These are phyloP conservation scores for Allophyes oxyacanthae DNA, from an alignment of 2,888 invertebrate species.

Conservation along the genomic window DNA sequence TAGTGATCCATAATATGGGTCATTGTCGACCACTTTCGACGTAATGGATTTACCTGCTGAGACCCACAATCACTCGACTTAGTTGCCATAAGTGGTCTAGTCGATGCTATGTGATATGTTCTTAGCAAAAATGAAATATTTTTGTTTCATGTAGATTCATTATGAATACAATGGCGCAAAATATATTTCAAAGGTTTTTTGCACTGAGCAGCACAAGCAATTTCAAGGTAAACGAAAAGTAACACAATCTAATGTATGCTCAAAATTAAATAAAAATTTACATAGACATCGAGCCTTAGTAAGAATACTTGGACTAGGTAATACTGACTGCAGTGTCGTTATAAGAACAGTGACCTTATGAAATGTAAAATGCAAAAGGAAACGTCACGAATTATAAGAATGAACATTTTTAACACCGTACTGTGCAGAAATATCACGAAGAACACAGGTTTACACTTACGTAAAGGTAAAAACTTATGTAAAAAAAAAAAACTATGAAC, in stretches of 20 bases:
- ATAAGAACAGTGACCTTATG: conserved; percentile 26
- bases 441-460: conserved; percentile 66
- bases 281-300: too few relatives aligned
- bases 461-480: conserved; percentile 54
- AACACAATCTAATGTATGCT: too few relatives aligned
- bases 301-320: not conserved
- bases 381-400: conserved; percentile 17
- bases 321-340: conserved; percentile 19
- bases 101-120: conserved; percentile 10
- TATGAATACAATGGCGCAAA: too few relatives aligned
- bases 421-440: conserved; percentile 22
- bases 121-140: conserved; percentile 7
- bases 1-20: conserved; percentile 55
- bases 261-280: too few relatives aligned
- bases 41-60: conserved; percentile 57
- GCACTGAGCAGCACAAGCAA: not conserved
- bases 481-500: conserved; percentile 57
- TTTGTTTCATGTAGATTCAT: not conserved
- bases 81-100: conserved; percentile 41
- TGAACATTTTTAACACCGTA: conserved; percentile 6
- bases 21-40: conserved; percentile 62
- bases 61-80: conserved; percentile 31
- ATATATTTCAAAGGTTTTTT: too few relatives aligned
- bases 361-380: conserved; percentile 15
- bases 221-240: not conserved